Percentiles rank a stretch among this genome's conserved stretches.
These are phyloP conservation scores for Crotalus horridus DNA, from an alignment of 2,113 vertebrate species.

Conservation along the genomic window DNA sequence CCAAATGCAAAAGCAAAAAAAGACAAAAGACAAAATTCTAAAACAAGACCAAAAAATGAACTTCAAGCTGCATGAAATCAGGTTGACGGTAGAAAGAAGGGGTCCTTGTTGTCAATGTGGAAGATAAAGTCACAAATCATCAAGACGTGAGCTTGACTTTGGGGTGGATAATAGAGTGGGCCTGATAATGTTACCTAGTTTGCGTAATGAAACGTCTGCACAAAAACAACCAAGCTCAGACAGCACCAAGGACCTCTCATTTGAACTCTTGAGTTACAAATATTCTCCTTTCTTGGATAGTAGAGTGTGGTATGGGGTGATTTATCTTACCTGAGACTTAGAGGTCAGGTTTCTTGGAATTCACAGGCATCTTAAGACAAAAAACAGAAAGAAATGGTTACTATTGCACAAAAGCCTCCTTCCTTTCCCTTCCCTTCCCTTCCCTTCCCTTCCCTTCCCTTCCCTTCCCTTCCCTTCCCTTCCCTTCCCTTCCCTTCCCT, in stretches of 20 bases:
- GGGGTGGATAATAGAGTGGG: too few species aligned
- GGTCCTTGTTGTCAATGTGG: not conserved
- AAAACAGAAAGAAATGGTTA: not conserved
- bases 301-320: too few species aligned
- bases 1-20: not conserved
- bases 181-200: not conserved
- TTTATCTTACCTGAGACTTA: not conserved
- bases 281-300: not conserved
- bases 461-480: too few species aligned
- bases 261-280: not conserved
- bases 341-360: not conserved
- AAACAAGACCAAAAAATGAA: not conserved
- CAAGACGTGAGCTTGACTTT: not conserved
- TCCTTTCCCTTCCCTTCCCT: not conserved
- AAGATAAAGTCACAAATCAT: not conserved
- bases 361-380: constrained; percentile 15
- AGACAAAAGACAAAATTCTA: not conserved
- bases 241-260: not conserved
- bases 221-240: not conserved
- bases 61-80: not conserved
- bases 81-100: not conserved
- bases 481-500: too few species aligned
- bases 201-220: not conserved
- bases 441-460: not conserved
- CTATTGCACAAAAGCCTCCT: not conserved